Percentiles rank a stretch among this genome's conserved stretches.
phyloP scores from a whole-genome alignment of 1,140 invertebrate genomes.

The Episyrphus balteatus region DNA sequence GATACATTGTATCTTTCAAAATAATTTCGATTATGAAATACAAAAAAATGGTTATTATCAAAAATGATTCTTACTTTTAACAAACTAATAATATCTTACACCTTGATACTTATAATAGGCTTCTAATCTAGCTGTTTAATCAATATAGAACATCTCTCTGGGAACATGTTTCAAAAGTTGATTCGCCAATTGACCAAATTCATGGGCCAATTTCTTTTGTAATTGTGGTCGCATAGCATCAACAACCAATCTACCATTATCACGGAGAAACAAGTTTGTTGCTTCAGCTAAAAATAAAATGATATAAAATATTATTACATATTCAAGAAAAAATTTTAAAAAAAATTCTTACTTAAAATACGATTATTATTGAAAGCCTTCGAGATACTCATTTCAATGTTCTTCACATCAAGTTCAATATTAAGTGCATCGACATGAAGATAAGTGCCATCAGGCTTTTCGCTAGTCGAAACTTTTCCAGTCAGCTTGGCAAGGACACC shows the following conservation, averaged over 20 bases:
- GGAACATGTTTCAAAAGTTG: slow-evolving; percentile 52
- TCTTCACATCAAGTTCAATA: slow-evolving; percentile 50
- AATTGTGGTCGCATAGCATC: slow-evolving; percentile 58
- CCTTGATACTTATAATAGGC: not conserved
- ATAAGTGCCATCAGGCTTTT: slow-evolving; percentile 41
- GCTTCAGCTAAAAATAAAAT: slow-evolving; percentile 49
- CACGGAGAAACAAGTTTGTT: slow-evolving; percentile 58
- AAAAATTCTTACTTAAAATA: slow-evolving; percentile 50
- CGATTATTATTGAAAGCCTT: slow-evolving; percentile 58
- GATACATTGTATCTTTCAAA: slow-evolving; percentile 3
- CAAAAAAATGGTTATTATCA: not conserved
- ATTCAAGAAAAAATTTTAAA: slow-evolving; percentile 1
- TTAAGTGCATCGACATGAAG: slow-evolving; percentile 52
- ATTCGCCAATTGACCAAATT: slow-evolving; percentile 55
- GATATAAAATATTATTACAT: slow-evolving; percentile 4
- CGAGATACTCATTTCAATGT: slow-evolving; percentile 52
- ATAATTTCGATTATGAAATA: slow-evolving; percentile 8
- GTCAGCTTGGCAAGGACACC: slow-evolving; percentile 49
- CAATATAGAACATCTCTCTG: slow-evolving; percentile 44
- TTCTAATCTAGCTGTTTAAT: slow-evolving; percentile 12
- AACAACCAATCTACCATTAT: slow-evolving; percentile 57
- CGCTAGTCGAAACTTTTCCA: slow-evolving; percentile 43
- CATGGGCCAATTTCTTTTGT: slow-evolving; percentile 47
- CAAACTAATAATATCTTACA: too few relatives aligned
- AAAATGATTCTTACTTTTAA: not conserved